Conservation (phyloP, 2,113 vertebrate genomes). For the Coptodon bakossiorum region DNA sequence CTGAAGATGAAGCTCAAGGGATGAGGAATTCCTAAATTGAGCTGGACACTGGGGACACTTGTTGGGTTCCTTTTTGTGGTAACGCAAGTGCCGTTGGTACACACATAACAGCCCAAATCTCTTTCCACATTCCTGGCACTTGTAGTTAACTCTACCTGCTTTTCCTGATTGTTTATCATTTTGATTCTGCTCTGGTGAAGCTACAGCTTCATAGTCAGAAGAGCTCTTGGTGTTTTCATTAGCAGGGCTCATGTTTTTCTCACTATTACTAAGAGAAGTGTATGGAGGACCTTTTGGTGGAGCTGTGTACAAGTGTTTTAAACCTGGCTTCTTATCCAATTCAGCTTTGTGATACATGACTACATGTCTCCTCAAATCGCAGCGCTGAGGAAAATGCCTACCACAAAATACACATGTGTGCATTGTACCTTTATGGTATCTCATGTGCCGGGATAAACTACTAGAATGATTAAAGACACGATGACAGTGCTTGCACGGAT, state of each 20-base stretch:
- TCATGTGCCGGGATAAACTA: constrained; percentile 76
- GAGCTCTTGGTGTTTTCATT: constrained; percentile 31
- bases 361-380: constrained; percentile 71
- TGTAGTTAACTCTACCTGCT: constrained; percentile 54
- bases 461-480: constrained; percentile 75
- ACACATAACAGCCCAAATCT: constrained; percentile 71
- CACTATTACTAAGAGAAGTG: not conserved
- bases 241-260: not conserved
- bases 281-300: constrained; percentile 15
- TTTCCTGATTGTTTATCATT: constrained; percentile 35
- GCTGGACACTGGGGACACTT: constrained; percentile 61
- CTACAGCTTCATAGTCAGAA: constrained; percentile 28
- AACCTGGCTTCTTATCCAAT: constrained; percentile 50
- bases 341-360: constrained; percentile 70
- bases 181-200: constrained; percentile 3
- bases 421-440: constrained; percentile 76
- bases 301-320: constrained; percentile 27
- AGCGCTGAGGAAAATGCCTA: constrained; percentile 71
- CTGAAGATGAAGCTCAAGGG: constrained; percentile 62
- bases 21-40: constrained; percentile 56
- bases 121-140: constrained; percentile 72
- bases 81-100: constrained; percentile 70
- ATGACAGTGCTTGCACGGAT: constrained; percentile 73
- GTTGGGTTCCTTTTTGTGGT: constrained; percentile 67
- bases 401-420: constrained; percentile 72